Evolutionary conservation across 1,140 invertebrate genomes (phyloP).

Genomic region (Drosophila navojoa): DNA sequence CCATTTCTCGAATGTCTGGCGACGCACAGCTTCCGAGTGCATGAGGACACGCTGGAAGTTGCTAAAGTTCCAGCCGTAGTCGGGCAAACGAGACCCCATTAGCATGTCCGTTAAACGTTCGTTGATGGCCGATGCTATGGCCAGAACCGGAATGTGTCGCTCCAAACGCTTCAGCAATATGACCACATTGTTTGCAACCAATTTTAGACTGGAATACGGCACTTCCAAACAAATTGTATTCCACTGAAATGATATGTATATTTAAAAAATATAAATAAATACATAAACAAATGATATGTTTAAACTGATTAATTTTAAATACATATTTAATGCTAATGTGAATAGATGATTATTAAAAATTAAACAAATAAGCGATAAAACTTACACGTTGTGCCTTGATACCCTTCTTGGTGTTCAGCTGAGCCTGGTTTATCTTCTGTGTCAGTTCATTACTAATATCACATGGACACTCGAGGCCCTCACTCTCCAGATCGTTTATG

Average conservation of each 20-base stretch:
- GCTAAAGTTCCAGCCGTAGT: slow-evolving; percentile 75
- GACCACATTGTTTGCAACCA: slow-evolving; percentile 91
- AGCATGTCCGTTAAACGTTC: slow-evolving; percentile 92
- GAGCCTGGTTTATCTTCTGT: slow-evolving; percentile 88
- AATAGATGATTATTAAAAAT: background rate
- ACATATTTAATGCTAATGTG: background rate
- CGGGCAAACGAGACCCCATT: slow-evolving; percentile 84
- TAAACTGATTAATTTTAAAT: no score
- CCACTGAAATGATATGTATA: slow-evolving; percentile 88
- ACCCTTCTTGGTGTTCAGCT: slow-evolving; percentile 89
- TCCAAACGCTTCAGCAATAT: slow-evolving; percentile 92
- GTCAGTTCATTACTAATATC: slow-evolving; percentile 92
- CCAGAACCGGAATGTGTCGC: slow-evolving; percentile 91
- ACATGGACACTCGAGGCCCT: slow-evolving; percentile 89
- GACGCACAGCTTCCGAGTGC: slow-evolving; percentile 95
- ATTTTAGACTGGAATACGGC: slow-evolving; percentile 90
- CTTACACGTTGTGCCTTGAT: slow-evolving; percentile 93
- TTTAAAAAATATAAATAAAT: background rate
- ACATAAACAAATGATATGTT: background rate
- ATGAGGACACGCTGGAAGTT: slow-evolving; percentile 88
- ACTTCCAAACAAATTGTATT: slow-evolving; percentile 93
- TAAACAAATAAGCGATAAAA: slow-evolving; percentile 5
- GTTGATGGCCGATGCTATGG: slow-evolving; percentile 94
- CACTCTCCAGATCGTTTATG: slow-evolving; percentile 88
- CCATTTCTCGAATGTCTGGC: slow-evolving; percentile 96